These are phyloP conservation scores for Epistrophe eligans DNA, from an alignment of 2,888 invertebrate genomes.

Conservation along the genomic window DNA sequence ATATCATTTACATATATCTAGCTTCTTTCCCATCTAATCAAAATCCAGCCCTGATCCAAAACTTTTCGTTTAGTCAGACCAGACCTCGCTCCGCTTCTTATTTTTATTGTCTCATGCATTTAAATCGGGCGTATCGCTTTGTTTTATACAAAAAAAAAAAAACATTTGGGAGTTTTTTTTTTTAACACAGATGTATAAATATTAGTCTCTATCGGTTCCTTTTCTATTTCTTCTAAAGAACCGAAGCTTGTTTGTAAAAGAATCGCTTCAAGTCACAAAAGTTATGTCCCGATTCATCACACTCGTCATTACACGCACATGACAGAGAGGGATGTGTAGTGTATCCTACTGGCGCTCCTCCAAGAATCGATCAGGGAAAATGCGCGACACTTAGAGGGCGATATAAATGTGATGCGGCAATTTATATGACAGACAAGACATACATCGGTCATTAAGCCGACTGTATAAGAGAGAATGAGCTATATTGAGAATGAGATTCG, in stretches of 20 bases:
- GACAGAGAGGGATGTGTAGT: not conserved
- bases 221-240: not conserved
- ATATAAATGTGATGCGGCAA: slow-evolving; percentile 70
- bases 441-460: slow-evolving; percentile 63
- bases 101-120: slow-evolving; percentile 61
- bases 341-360: slow-evolving; percentile 61
- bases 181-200: slow-evolving; percentile 7
- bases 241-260: slow-evolving; percentile 51
- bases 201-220: not conserved
- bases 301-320: slow-evolving; percentile 61
- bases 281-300: slow-evolving; percentile 71
- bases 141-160: slow-evolving; percentile 20
- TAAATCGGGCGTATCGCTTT: slow-evolving; percentile 62
- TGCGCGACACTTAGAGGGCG: slow-evolving; percentile 57
- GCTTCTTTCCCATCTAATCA: not conserved
- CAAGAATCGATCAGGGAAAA: slow-evolving; percentile 59
- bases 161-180: not conserved
- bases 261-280: slow-evolving; percentile 60
- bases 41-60: not conserved
- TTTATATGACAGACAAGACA: slow-evolving; percentile 55
- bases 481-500: not conserved
- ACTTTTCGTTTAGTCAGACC: not conserved
- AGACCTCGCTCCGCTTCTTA: not conserved
- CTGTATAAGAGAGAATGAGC: slow-evolving; percentile 6
- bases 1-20: too few relatives aligned